Evolutionary conservation across 2,113 vertebrate genomes (phyloP), one percentile per base, ranked within the genome.

Genomic region (Kobus ellipsiprymnus): DNA sequence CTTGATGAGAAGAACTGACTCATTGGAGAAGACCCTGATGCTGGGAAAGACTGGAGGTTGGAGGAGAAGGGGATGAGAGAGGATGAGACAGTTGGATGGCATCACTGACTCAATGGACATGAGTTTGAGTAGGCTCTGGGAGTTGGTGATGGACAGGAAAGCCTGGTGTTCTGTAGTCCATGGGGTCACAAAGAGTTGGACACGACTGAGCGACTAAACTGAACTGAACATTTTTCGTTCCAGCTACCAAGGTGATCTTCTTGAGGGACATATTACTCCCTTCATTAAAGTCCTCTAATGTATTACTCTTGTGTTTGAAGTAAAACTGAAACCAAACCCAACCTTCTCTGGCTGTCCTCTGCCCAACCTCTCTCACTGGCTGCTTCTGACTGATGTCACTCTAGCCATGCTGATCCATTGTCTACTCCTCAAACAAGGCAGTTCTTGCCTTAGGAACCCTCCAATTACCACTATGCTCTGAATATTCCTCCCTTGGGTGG

Each of bases 161-260:
- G 64, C 16, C 16, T 67, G 16, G 64, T 36, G 17, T 67, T 19
- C 17, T 36, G 33, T 36, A 21, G 33, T 67, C 9, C 17, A 67
- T 36, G 33, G 64, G 0, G 17, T 67, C 64, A 67, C 62, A 67
- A 36, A 21, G 17, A 67, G 64, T 2, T 2, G 8, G 33, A 36
- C 17, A 36, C 1, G 2, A 36, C 64, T 36, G 64, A 67, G 2
- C 0, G 0, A 36, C 64, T 36, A 4, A 67, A 67, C 33, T 67
- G 64, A 67, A 67, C 8, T 67, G 33, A 67, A n/a, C 15, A 19
- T 4, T 67, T 67, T 67, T 67, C 33, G 36, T 36, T 36, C 2
- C 33, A 67, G 33, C 17, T 36, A 67, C 33, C 64, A 36, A 36
- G 30, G 33, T 67, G 64, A 67, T 67, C 64, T 10, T 67, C 64